These are phyloP conservation scores for Euleptes europaea DNA, from an alignment of 2,113 vertebrate genomes.

Conservation along the genomic window DNA sequence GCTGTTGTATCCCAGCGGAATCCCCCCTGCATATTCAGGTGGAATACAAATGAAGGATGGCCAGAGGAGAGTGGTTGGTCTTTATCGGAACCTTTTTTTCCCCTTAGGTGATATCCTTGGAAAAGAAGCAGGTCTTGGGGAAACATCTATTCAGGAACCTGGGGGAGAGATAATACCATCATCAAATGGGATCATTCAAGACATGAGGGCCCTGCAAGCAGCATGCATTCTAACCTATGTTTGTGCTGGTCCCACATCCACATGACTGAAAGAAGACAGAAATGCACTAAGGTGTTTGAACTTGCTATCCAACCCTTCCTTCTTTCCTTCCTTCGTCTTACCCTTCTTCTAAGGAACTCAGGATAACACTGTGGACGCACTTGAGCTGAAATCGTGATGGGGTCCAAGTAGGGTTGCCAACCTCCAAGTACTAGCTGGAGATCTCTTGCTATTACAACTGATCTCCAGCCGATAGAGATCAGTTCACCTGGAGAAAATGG, in stretches of 20 bases:
- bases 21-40: slow-evolving; percentile 77
- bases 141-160: not conserved
- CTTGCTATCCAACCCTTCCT: not conserved
- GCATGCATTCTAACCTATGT: not conserved
- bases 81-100: not conserved
- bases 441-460: no score
- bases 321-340: not conserved
- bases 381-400: not conserved
- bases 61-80: slow-evolving; percentile 29
- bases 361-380: not conserved
- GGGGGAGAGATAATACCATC: not conserved
- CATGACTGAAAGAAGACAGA: not conserved
- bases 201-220: not conserved
- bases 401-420: no score
- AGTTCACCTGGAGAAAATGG: no score
- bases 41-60: slow-evolving; percentile 79
- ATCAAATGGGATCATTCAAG: not conserved
- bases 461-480: no score
- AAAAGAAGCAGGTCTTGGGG: not conserved
- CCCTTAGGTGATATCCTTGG: not conserved
- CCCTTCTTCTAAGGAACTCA: not conserved
- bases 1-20: slow-evolving; percentile 81
- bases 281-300: not conserved
- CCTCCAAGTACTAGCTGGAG: no score
- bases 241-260: not conserved